These are phyloP conservation scores for Plectropomus leopardus DNA, from an alignment of 2,113 vertebrate genomes.

Conservation along the genomic window DNA sequence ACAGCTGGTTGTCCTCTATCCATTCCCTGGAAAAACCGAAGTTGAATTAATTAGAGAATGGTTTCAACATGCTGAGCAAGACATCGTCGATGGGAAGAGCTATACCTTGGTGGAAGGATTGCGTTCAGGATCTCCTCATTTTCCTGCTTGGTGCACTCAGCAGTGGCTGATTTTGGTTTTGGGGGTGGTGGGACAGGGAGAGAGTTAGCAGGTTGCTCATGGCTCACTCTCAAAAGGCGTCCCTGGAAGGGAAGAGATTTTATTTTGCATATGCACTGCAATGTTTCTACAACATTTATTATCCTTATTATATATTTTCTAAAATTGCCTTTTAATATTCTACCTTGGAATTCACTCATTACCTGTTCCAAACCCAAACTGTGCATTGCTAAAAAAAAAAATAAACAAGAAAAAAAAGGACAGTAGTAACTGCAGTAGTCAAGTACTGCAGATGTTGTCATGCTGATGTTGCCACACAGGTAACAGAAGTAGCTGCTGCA, in stretches of 20 bases:
- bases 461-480: background rate
- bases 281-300: too few species aligned
- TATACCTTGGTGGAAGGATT: constrained; percentile 93
- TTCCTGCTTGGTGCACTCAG: constrained; percentile 81
- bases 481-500: background rate
- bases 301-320: too few species aligned
- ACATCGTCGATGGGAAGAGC: background rate
- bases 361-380: background rate
- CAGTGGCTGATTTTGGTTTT: constrained; percentile 78
- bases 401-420: background rate
- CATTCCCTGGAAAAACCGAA: constrained; percentile 86
- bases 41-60: background rate
- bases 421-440: too few species aligned
- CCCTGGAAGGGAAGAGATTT: constrained; percentile 73
- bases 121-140: constrained; percentile 90
- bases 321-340: background rate
- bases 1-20: constrained; percentile 88
- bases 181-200: constrained; percentile 85
- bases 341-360: background rate
- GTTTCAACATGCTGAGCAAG: background rate
- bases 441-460: background rate
- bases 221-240: constrained; percentile 80
- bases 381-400: too few species aligned
- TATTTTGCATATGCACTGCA: too few species aligned
- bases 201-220: constrained; percentile 66